phyloP scores from a whole-genome alignment of 1,140 invertebrate species.

The Epicauta chinensis region DNA sequence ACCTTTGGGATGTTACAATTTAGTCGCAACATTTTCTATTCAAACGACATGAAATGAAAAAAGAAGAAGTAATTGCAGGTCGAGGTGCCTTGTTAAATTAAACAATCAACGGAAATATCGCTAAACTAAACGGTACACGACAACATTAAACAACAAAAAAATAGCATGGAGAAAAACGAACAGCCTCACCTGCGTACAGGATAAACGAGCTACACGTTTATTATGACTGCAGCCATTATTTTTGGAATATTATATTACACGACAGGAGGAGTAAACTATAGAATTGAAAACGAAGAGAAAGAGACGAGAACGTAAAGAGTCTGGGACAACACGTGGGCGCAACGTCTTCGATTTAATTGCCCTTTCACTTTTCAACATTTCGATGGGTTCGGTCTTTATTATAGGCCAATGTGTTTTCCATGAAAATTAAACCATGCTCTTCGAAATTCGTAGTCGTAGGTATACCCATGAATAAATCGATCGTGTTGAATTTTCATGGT shows the following conservation, averaged over 20 bases:
- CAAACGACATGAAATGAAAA: neutral
- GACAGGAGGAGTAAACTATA: neutral
- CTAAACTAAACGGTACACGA: conserved; percentile 12
- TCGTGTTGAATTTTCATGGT: conserved; percentile 1
- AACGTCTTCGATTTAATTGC: conserved; percentile 14
- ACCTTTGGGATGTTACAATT: neutral
- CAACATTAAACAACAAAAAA: neutral
- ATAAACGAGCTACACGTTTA: conserved; percentile 15
- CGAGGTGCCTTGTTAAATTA: neutral
- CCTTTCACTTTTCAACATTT: conserved; percentile 19
- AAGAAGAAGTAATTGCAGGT: neutral
- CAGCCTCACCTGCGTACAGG: conserved; percentile 7
- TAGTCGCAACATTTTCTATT: neutral
- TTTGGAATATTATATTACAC: neutral
- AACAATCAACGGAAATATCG: conserved; percentile 11
- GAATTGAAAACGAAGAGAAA: too few relatives aligned
- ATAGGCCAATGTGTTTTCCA: conserved; percentile 6
- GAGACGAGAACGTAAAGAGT: neutral
- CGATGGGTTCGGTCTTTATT: conserved; percentile 10
- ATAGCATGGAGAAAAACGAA: too few relatives aligned
- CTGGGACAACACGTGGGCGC: neutral
- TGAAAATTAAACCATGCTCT: conserved; percentile 15
- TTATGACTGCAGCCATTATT: conserved; percentile 16
- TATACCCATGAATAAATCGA: conserved; percentile 11
- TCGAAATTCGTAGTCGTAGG: too few relatives aligned